Conservation (phyloP, 2,113 vertebrate species). For the Oreochromis niloticus region DNA sequence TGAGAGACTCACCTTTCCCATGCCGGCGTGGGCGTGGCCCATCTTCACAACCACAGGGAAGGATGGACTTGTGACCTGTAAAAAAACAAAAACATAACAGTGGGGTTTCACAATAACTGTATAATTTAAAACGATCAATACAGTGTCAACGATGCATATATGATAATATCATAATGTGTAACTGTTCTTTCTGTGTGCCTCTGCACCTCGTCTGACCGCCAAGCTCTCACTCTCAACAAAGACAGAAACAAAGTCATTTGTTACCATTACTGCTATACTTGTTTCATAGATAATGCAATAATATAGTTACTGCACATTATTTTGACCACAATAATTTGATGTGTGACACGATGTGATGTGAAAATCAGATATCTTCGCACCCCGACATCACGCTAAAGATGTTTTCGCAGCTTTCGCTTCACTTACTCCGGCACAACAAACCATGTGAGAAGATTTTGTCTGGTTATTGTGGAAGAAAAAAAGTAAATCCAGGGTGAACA, state of each 20-base stretch:
- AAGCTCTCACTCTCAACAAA: fast-evolving
- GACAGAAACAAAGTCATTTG: background rate
- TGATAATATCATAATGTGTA: background rate
- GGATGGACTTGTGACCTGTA: conserved; percentile 79
- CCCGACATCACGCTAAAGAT: background rate
- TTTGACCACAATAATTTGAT: background rate
- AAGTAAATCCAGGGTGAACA: background rate
- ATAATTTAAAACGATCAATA: fast-evolving
- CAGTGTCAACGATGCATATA: background rate
- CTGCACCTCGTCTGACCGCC: background rate
- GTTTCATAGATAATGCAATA: background rate
- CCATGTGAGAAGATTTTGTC: background rate
- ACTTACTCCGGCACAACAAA: background rate
- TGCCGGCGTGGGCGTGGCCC: conserved; percentile 89
- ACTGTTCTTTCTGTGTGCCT: background rate
- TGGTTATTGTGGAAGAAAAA: background rate
- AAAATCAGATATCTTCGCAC: background rate
- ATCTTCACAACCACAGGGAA: conserved; percentile 92
- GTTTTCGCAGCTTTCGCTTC: background rate
- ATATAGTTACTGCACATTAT: background rate
- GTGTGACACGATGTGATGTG: background rate
- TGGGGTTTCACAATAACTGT: fast-evolving
- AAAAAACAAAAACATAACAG: conserved; percentile 8
- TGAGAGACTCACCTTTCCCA: conserved; percentile 85
- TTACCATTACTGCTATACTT: fast-evolving